Percentiles rank a stretch among this genome's conserved stretches.
Evolutionary conservation across 2,797 vertebrate species (phyloP).

Genomic region (Oreortyx pictus): DNA sequence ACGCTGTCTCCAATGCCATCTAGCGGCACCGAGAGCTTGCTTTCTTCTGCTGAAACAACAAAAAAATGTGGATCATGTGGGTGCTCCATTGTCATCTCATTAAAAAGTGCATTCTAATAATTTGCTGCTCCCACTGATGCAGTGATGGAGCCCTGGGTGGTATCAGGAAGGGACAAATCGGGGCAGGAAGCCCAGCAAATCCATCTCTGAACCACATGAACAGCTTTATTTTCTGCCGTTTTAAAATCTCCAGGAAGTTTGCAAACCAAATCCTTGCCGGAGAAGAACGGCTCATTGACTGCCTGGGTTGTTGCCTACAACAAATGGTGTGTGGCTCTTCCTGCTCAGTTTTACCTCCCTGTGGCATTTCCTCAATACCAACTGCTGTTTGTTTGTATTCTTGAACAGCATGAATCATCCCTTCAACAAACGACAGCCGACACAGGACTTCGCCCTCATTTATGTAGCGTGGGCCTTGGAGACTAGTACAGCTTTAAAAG

Average conservation of each 20-base stretch:
- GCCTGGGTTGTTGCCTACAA: background rate
- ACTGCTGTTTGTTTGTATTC: background rate
- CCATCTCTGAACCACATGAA: background rate
- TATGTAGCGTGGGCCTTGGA: rapidly evolving
- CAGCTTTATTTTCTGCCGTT: background rate
- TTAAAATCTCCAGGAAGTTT: constrained; percentile 18
- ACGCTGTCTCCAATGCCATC: constrained; percentile 57
- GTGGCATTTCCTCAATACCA: background rate
- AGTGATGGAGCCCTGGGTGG: background rate
- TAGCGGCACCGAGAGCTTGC: background rate
- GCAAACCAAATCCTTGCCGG: background rate
- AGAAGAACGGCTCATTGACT: background rate
- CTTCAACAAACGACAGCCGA: background rate
- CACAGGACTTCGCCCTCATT: background rate
- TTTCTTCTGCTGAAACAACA: background rate
- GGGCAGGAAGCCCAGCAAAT: background rate
- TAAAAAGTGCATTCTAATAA: rapidly evolving
- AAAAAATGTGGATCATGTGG: rapidly evolving
- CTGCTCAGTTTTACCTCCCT: background rate
- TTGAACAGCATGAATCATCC: background rate
- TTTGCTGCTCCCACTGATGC: background rate
- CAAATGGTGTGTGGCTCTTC: background rate
- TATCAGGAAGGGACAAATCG: rapidly evolving
- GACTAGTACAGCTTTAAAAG: rapidly evolving
- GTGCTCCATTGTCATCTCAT: rapidly evolving